Evolutionary conservation across 2,888 invertebrate genomes (phyloP).

Genomic region (Platynereis dumerilii): DNA sequence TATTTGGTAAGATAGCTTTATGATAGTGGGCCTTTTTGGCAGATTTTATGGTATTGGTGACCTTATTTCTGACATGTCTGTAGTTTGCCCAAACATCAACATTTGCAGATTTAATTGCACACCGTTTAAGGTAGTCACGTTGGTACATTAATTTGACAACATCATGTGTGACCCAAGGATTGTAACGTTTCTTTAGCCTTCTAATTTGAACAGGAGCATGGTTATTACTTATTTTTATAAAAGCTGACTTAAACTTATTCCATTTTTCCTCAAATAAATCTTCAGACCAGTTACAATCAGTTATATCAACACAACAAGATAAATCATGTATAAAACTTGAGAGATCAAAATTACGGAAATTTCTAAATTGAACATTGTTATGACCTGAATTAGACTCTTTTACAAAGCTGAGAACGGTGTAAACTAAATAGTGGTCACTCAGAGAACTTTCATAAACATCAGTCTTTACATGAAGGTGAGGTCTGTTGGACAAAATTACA

Average conservation of each 20-base stretch:
- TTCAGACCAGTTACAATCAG: not conserved
- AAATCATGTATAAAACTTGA: not conserved
- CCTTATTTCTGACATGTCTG: conserved; percentile 6
- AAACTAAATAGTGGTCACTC: conserved; percentile 5
- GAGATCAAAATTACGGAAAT: not conserved
- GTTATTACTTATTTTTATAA: not conserved
- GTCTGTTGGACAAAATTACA: not conserved
- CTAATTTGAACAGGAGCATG: conserved; percentile 2
- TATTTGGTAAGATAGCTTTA: not conserved
- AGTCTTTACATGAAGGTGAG: not conserved
- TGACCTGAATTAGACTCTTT: not conserved
- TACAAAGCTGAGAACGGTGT: not conserved
- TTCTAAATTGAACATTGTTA: not conserved
- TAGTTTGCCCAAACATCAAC: not conserved
- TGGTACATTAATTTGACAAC: conserved; percentile 8
- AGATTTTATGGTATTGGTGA: not conserved
- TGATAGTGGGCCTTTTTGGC: not conserved
- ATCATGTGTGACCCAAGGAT: conserved; percentile 1
- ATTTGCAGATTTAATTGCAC: not conserved
- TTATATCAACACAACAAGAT: not conserved
- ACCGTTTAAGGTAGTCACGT: not conserved
- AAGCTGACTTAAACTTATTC: not conserved
- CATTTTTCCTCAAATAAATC: not conserved
- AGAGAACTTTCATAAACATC: not conserved
- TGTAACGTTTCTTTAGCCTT: not conserved